Evolutionary conservation across 2,113 vertebrate species (phyloP).

Genomic region (Dipodomys ordii): DNA sequence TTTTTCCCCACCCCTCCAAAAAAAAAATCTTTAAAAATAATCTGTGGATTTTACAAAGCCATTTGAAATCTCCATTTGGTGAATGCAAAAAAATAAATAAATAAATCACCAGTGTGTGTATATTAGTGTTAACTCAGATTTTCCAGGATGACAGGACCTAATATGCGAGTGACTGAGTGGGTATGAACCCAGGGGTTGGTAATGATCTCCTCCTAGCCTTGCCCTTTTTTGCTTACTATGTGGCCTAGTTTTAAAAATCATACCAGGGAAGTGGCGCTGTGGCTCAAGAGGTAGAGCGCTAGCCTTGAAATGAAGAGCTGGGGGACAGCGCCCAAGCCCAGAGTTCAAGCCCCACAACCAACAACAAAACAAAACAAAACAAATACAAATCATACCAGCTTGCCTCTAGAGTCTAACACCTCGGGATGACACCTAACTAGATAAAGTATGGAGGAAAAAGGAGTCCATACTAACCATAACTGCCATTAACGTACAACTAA

Average conservation of each 20-base stretch:
- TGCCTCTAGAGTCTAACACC: neutral
- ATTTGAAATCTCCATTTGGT: slow-evolving; percentile 49
- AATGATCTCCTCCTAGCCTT: neutral
- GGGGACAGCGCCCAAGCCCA: no score
- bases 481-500: slow-evolving; percentile 13
- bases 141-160: neutral
- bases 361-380: no score
- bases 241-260: neutral
- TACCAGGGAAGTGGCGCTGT: neutral
- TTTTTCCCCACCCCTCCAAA: neutral
- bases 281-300: no score
- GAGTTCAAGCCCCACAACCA: no score
- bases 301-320: no score
- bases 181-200: neutral
- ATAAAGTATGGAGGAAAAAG: neutral
- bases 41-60: slow-evolving; percentile 47
- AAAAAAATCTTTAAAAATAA: slow-evolving; percentile 60
- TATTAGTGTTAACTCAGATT: neutral
- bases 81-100: slow-evolving; percentile 60
- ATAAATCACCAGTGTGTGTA: neutral
- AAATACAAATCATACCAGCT: neutral
- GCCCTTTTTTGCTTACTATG: neutral
- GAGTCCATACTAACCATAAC: neutral
- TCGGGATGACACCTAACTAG: neutral
- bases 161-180: neutral